Conservation (phyloP, 2,797 vertebrate species). For the Apogon hyalosoma region DNA sequence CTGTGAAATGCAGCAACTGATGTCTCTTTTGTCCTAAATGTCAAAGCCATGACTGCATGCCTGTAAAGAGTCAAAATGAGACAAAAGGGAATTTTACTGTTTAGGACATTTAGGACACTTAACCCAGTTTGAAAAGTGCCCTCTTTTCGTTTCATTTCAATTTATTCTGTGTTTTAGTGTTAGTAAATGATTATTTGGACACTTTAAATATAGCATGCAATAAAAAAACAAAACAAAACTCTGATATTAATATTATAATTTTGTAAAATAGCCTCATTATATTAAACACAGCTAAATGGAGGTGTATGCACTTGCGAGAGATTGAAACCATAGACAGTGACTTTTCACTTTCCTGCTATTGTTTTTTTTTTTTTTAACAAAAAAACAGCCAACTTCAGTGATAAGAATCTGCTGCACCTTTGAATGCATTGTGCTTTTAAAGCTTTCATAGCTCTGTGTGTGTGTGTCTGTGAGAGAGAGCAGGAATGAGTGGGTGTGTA, state of each 20-base stretch:
- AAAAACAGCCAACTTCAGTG: background rate
- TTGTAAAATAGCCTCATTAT: no score
- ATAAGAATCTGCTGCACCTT: no score
- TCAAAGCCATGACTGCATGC: background rate
- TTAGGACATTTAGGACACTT: no score
- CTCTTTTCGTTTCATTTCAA: no score
- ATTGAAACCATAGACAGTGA: background rate
- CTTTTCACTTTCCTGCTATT: background rate
- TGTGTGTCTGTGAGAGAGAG: background rate
- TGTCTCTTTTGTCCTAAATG: conserved; percentile 11
- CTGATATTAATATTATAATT: no score
- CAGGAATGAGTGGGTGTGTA: conserved; percentile 35
- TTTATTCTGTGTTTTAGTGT: no score
- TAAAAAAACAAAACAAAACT: no score
- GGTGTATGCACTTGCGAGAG: background rate
- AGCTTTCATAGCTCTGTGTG: background rate
- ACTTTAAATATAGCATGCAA: no score
- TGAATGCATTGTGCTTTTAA: no score
- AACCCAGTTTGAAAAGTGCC: no score
- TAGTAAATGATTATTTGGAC: no score
- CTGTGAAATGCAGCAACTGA: conserved; percentile 15
- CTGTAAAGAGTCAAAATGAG: conserved; percentile 1
- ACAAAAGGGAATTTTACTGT: background rate
- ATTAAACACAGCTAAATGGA: background rate
- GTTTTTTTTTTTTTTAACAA: conserved; percentile 1